These are phyloP conservation scores for Acrocephalus kingi DNA, from an alignment of 2,113 vertebrate species.

Conservation along the genomic window DNA sequence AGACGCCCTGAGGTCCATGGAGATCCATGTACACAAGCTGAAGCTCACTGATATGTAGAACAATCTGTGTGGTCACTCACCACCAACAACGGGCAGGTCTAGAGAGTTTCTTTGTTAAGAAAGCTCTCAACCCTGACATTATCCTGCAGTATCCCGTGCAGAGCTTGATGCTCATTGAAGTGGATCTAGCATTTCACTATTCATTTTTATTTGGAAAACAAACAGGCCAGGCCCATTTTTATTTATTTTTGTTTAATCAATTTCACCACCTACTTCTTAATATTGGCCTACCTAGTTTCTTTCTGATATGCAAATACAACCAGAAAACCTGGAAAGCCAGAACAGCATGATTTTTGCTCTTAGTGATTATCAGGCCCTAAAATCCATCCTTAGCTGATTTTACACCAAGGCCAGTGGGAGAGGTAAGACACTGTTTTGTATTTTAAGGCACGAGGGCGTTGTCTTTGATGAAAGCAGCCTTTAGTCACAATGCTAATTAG, in stretches of 20 bases:
- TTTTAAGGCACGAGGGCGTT: not conserved
- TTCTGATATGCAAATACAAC: not conserved
- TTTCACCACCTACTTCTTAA: not conserved
- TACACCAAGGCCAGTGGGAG: not conserved
- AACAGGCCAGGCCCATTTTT: not conserved
- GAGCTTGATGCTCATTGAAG: not conserved
- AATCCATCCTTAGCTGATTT: not conserved
- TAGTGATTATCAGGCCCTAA: not conserved
- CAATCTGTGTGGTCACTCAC: not conserved
- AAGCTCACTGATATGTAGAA: not conserved
- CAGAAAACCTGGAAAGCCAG: not conserved
- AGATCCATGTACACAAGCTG: not conserved
- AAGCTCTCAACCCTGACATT: not conserved
- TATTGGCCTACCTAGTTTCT: not conserved
- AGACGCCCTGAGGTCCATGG: not conserved
- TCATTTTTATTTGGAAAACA: not conserved
- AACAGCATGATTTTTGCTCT: not conserved
- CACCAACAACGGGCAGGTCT: not conserved
- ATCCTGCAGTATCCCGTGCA: not conserved
- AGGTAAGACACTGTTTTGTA: not conserved
- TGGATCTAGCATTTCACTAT: not conserved
- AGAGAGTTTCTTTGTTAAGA: not conserved
- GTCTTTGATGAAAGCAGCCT: not conserved
- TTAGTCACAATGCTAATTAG: slow-evolving; percentile 24
- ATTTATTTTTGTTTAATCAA: not conserved